Evolutionary conservation across 2,888 invertebrate genomes (phyloP), one percentile per base, ranked within the genome.

Genomic region (Ditula angustiorana): DNA sequence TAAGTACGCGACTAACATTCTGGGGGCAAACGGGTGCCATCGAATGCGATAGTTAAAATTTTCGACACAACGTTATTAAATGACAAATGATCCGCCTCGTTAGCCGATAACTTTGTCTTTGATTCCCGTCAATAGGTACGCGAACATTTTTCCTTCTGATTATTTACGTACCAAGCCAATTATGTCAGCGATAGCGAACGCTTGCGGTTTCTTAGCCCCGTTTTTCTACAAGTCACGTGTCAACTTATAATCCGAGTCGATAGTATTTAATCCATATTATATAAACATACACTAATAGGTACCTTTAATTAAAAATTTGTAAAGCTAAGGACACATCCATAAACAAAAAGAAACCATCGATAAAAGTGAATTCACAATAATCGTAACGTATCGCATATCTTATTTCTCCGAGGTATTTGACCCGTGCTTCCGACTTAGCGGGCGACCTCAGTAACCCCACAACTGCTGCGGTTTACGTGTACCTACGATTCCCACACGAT

Each of bases 341-440:
- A n/a, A n/a, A n/a, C n/a, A n/a, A n/a, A n/a, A n/a, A 37, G 16
- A 37, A 37, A 37, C 10, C 19, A 2, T 19, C 1, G 19, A 8
- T 41, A 8, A 76, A 77, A 81, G 70, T 21, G 23, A 82, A 81
- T 77, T 81, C 83, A 72, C 71, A 59, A 70, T 78, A 78, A 78
- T 80, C 79, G 76, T 81, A 5, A 82, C n/a, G 41, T 41, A 82
- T 81, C 83, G 81, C 82, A 89, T 93, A 93, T 93, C 93, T 93
- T 88, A 87, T 93, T 93, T 92, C 93, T 92, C 79, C 85, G 53
- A 64, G 64, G 86, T 87, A 83, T 92, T 93, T 93, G 93, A 93
- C 93, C 93, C 92, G 90, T 91, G 88, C 85, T 91, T 90, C 90
- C 91, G 85, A 90, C 90, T 88, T 87, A 83, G 80, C 78, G 76